phyloP scores from a whole-genome alignment of 1,140 invertebrate species.

The Coelopa frigida region DNA sequence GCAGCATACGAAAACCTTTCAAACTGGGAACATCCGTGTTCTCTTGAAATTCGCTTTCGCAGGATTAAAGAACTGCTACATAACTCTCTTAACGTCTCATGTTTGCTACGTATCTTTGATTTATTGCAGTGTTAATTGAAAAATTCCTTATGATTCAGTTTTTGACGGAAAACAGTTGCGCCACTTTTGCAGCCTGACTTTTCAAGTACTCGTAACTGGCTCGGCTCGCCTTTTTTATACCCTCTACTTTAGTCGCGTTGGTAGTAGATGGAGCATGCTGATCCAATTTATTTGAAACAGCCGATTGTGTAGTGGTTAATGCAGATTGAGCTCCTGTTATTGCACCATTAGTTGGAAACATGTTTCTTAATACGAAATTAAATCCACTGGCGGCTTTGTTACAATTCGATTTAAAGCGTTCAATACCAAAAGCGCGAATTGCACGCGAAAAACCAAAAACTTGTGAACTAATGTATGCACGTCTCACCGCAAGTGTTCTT shows the following conservation, averaged over 20 bases:
- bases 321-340: neutral
- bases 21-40: too few relatives aligned
- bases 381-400: constrained; percentile 73
- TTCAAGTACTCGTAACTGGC: constrained; percentile 71
- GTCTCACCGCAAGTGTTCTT: constrained; percentile 68
- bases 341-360: constrained; percentile 53
- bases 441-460: constrained; percentile 80
- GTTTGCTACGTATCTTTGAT: too few relatives aligned
- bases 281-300: neutral
- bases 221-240: constrained; percentile 66
- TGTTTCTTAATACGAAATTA: constrained; percentile 65
- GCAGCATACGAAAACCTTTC: too few relatives aligned
- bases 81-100: too few relatives aligned
- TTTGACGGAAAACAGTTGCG: constrained; percentile 43
- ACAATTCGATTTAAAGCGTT: constrained; percentile 80
- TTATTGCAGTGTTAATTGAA: too few relatives aligned
- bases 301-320: neutral
- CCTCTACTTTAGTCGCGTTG: constrained; percentile 50
- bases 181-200: constrained; percentile 57
- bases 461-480: constrained; percentile 81
- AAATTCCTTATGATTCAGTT: too few relatives aligned
- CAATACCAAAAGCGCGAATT: constrained; percentile 79
- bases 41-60: too few relatives aligned
- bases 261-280: constrained; percentile 29
- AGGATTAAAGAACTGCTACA: too few relatives aligned